A percentile compares a stretch with the other conserved stretches of the same genome.
Evolutionary conservation across 2,888 invertebrate genomes (phyloP).

Genomic region (Charanyca ferruginea): DNA sequence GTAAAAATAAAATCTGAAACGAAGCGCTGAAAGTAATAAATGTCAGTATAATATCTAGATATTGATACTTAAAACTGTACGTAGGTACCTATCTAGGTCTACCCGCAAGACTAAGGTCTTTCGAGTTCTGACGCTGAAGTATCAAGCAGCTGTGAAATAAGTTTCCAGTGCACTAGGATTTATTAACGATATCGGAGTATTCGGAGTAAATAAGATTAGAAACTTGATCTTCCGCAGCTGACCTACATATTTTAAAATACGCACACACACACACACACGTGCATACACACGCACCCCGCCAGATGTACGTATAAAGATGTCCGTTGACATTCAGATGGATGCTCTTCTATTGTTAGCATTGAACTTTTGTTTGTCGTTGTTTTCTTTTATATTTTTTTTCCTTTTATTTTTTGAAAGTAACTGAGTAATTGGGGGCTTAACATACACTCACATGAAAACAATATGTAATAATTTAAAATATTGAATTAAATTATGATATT

Average conservation of each 20-base stretch:
- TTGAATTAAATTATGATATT: too few relatives aligned
- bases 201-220: conserved; percentile 11
- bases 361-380: conserved; percentile 27
- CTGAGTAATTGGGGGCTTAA: background rate
- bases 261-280: conserved; percentile 4
- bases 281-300: background rate
- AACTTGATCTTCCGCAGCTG: conserved; percentile 37
- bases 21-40: conserved; percentile 31
- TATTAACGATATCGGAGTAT: conserved; percentile 19
- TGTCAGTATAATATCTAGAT: conserved; percentile 11
- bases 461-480: too few relatives aligned
- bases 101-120: background rate
- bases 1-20: conserved; percentile 29
- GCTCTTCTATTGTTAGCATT: conserved; percentile 32
- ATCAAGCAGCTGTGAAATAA: conserved; percentile 7
- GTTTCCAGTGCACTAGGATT: conserved; percentile 8
- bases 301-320: conserved; percentile 16
- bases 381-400: conserved; percentile 13
- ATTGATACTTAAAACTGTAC: conserved; percentile 6
- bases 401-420: background rate
- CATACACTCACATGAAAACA: too few relatives aligned
- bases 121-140: too few relatives aligned
- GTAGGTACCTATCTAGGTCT: background rate
- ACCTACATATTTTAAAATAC: conserved; percentile 49
- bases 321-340: conserved; percentile 43